Base-by-base conservation (phyloP, 2,888 invertebrate genomes). In the Nemurella pictetii region DNA sequence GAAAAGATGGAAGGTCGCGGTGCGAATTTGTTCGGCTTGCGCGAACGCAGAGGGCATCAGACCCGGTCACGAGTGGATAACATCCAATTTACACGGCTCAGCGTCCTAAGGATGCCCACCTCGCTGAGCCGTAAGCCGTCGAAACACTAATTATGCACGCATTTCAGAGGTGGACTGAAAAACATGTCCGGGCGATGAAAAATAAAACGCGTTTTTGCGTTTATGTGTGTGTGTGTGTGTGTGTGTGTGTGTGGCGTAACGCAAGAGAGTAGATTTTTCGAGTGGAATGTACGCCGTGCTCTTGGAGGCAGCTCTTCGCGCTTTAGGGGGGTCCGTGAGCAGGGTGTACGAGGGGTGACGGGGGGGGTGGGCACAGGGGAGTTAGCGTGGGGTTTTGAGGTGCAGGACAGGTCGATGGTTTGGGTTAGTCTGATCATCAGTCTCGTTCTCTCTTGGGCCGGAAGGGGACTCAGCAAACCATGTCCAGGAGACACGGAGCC, bases 381-480 rank as follows among this genome's bases (percentile, higher is more conserved):
- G n/a, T n/a, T n/a, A n/a, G n/a, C n/a, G 74, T 74, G 74, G n/a
- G 74, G 74, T n/a, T 74, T n/a, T 26, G n/a, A 84, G 30, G 55
- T n/a, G 32, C 32, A 3, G 32, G 9, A 3, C 55, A 55, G 85
- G 77, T 82, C 32, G 84, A 55, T 73, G 80, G 80, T 27, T 28
- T 35, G 29, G 32, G 78, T 30, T 78, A 78, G 72, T 75, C 55
- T 75, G 85, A 78, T 85, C 83, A 83, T 85, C 85, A 83, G 77
- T 83, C 85, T 72, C 85, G 73, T 78, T 74, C 81, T 80, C 78
- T 55, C 80, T 73, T 28, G 36, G 80, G 78, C 32, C 32, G 80
- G 81, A 82, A 80, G 85, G 83, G 83, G 83, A 85, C 85, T 83
- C 83, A 78, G 85, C 85, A 80, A 85, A 83, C 85, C 85, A 83